Percentiles rank a stretch among this genome's conserved stretches.
Evolutionary conservation across 2,113 vertebrate genomes (phyloP).

Genomic region (Sylvia atricapilla): DNA sequence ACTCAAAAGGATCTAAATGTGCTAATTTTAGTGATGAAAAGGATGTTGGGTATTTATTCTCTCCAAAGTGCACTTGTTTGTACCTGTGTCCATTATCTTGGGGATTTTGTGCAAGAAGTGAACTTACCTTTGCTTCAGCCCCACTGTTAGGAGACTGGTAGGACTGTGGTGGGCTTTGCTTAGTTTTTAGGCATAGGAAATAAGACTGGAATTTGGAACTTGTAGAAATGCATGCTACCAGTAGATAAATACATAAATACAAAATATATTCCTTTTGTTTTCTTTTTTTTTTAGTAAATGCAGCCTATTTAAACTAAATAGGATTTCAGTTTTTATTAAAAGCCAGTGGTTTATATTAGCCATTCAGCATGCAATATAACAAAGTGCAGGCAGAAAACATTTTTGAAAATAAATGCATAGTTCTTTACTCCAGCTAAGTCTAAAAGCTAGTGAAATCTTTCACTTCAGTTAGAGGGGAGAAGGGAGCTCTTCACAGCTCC

Average conservation of each 20-base stretch:
- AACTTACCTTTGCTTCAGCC: not conserved
- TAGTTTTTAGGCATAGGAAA: not conserved
- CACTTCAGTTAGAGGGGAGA: not conserved
- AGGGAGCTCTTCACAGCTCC: not conserved
- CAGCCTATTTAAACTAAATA: constrained; percentile 10
- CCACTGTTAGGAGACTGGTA: constrained; percentile 6
- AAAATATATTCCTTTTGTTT: not conserved
- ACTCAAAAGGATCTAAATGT: not conserved
- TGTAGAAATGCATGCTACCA: not conserved
- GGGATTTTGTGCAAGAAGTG: not conserved
- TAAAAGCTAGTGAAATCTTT: not conserved
- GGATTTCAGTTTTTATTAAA: constrained; percentile 2
- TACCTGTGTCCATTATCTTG: not conserved
- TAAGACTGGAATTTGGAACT: not conserved
- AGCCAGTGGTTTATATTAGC: not conserved
- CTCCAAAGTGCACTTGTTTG: not conserved
- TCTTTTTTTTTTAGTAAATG: constrained; percentile 6
- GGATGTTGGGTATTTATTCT: not conserved
- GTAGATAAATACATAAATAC: not conserved
- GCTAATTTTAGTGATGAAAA: not conserved
- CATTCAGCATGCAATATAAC: not conserved
- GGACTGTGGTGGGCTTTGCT: not conserved
- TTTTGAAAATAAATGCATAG: not conserved
- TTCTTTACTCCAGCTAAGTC: not conserved
- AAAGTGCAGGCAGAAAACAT: not conserved